phyloP scores from a whole-genome alignment of 2,797 vertebrate species.

The Cheirogaleus major region DNA sequence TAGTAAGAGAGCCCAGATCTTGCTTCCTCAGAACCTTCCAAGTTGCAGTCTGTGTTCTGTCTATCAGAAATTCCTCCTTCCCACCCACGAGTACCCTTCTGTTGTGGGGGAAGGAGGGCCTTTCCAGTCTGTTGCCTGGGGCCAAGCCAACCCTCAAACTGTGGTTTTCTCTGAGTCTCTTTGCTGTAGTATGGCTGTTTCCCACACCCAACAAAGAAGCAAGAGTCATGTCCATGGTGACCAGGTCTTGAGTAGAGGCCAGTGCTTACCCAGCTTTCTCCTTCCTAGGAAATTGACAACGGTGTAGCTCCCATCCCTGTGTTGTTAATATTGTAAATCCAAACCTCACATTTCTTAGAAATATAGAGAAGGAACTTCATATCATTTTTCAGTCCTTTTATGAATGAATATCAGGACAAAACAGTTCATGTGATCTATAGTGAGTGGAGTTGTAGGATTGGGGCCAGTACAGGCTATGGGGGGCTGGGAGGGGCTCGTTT shows the following conservation, averaged over 20 bases:
- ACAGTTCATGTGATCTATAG: background rate
- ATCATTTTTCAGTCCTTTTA: background rate
- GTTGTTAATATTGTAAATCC: background rate
- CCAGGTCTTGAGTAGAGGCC: conserved; percentile 60
- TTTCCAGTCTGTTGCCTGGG: conserved; percentile 83
- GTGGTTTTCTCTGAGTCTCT: conserved; percentile 81
- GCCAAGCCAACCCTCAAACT: conserved; percentile 80
- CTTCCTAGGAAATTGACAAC: background rate
- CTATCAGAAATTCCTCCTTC: conserved; percentile 84
- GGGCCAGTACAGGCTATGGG: background rate
- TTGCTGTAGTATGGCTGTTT: conserved; percentile 71
- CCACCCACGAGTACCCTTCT: conserved; percentile 81
- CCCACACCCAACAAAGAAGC: conserved; percentile 77
- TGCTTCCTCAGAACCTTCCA: conserved; percentile 80
- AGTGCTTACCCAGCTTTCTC: conserved; percentile 38
- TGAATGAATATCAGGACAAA: background rate
- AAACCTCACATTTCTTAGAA: background rate
- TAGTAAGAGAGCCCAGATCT: conserved; percentile 80
- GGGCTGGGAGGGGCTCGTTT: background rate
- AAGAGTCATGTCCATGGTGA: conserved; percentile 54
- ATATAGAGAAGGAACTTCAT: background rate
- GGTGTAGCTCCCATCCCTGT: background rate
- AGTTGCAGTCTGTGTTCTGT: conserved; percentile 78
- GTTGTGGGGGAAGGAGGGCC: conserved; percentile 84
- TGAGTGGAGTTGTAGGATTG: background rate